Base-by-base conservation (phyloP, 2,888 invertebrate species). In the Euproctis similis region DNA sequence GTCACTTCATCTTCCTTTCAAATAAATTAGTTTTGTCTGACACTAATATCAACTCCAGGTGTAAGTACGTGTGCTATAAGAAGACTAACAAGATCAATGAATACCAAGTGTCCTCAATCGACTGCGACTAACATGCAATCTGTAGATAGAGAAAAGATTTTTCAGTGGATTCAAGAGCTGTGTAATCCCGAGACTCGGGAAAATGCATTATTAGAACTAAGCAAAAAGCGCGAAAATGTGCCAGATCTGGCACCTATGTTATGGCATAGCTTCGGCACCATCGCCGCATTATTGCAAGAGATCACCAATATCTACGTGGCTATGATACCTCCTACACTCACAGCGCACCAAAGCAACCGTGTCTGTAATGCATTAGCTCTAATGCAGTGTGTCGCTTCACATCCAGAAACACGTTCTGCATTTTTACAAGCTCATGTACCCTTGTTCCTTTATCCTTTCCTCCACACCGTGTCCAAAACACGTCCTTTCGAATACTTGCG, bases 341-440 rank as follows among this genome's bases (percentile, higher is more conserved):
- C 97, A 12, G 97, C 98, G 16, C 96, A 97, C 68, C 99, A 99
- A 75, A 98, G 98, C 38, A 99, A 99, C 77, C 87, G 99, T 41
- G 99, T 99, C 1, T 99, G 99, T 75, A 99, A 99, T 85, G 99
- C 99, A 2, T 80, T 99, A 29, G 99, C 99, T 1, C 85, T 99
- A 37, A 87, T 99, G 62, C 99, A 99, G 72, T 99, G 99, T 77
- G 97, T 99, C 8, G 99, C 99, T 1, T 98, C 98, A n/a, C 99
- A 99, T 75, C 96, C 96, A 1, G 98, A 99, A 68, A 99, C 99
- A 0, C 87, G 99, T 53, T 96, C 96, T 24, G 95, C 95, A 36
- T 99, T 99, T 75, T 87, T 96, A 39, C 90, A 94, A 88, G 98
- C 98, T 20, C 97, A 98, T 71, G 96, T 99, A 44, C 99, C 99